phyloP scores from a whole-genome alignment of 2,113 vertebrate species.

The Semnornis frantzii region DNA sequence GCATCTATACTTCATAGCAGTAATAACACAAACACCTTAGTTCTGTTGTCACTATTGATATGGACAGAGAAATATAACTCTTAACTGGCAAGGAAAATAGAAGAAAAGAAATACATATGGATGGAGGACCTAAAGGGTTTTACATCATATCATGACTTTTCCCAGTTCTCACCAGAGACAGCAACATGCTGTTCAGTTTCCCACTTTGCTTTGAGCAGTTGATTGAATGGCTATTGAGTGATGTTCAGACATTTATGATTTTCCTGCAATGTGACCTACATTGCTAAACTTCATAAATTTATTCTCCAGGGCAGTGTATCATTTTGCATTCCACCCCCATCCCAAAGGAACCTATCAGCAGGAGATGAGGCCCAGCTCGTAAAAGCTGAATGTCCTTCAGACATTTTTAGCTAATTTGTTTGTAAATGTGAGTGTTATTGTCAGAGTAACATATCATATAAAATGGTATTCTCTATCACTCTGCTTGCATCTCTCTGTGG shows the following conservation, averaged over 20 bases:
- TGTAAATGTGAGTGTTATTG: slow-evolving; percentile 72
- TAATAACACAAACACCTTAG: background rate
- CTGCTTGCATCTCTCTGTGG: slow-evolving; percentile 33
- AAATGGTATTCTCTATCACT: slow-evolving; percentile 44
- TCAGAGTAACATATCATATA: slow-evolving; percentile 52
- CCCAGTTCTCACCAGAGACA: slow-evolving; percentile 14
- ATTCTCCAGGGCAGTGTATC: slow-evolving; percentile 50
- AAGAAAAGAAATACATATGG: background rate
- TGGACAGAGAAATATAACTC: background rate
- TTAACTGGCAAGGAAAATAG: slow-evolving; percentile 6
- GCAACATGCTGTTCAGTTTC: background rate
- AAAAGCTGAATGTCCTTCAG: slow-evolving; percentile 76
- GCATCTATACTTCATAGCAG: background rate
- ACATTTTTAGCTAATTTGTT: slow-evolving; percentile 75
- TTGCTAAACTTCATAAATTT: slow-evolving; percentile 71
- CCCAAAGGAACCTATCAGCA: slow-evolving; percentile 74
- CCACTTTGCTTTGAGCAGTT: slow-evolving; percentile 40
- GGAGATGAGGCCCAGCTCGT: slow-evolving; percentile 76
- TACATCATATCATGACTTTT: slow-evolving; percentile 5
- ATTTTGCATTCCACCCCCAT: slow-evolving; percentile 38
- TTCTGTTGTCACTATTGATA: background rate
- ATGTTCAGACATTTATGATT: slow-evolving; percentile 51
- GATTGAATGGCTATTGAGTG: slow-evolving; percentile 46
- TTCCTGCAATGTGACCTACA: slow-evolving; percentile 62
- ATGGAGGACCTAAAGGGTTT: slow-evolving; percentile 1